These are phyloP conservation scores for Cranoglanis bouderius DNA, from an alignment of 2,113 vertebrate species.

Conservation along the genomic window DNA sequence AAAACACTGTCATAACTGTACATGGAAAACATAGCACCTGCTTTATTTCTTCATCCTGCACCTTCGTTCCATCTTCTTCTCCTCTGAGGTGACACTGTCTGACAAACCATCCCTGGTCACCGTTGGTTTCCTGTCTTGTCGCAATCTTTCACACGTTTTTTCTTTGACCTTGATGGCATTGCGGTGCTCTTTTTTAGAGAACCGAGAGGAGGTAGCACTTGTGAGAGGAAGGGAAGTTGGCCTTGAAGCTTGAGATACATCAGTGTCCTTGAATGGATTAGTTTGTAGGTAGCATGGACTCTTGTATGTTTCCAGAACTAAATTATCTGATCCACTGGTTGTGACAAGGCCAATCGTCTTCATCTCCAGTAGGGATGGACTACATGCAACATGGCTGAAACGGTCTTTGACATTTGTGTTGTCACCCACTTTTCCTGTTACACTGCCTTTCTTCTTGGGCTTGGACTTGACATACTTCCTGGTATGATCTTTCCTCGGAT, in stretches of 20 bases:
- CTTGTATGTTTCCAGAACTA: conserved; percentile 36
- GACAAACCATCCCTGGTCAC: conserved; percentile 24
- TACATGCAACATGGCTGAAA: background rate
- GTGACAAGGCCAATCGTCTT: conserved; percentile 34
- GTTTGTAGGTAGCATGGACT: conserved; percentile 4
- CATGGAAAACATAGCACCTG: conserved; percentile 28
- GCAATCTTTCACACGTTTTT: conserved; percentile 4
- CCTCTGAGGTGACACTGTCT: conserved; percentile 31
- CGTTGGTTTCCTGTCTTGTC: conserved; percentile 23
- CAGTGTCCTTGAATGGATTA: background rate
- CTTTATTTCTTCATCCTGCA: conserved; percentile 54
- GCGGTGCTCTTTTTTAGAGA: conserved; percentile 28
- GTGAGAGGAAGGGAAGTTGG: conserved; percentile 55
- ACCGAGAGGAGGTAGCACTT: conserved; percentile 35
- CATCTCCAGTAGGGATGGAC: conserved; percentile 15
- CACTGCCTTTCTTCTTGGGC: conserved; percentile 31
- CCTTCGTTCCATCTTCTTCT: conserved; percentile 52
- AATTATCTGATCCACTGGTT: conserved; percentile 16
- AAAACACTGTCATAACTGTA: background rate
- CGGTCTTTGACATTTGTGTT: background rate
- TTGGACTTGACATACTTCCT: conserved; percentile 50
- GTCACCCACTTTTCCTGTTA: background rate
- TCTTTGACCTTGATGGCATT: conserved; percentile 25
- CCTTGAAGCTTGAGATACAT: conserved; percentile 33
- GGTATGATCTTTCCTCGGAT: conserved; percentile 25